Evolutionary conservation across 2,888 invertebrate species (phyloP).

Genomic region (Onthophagus sagittarius): DNA sequence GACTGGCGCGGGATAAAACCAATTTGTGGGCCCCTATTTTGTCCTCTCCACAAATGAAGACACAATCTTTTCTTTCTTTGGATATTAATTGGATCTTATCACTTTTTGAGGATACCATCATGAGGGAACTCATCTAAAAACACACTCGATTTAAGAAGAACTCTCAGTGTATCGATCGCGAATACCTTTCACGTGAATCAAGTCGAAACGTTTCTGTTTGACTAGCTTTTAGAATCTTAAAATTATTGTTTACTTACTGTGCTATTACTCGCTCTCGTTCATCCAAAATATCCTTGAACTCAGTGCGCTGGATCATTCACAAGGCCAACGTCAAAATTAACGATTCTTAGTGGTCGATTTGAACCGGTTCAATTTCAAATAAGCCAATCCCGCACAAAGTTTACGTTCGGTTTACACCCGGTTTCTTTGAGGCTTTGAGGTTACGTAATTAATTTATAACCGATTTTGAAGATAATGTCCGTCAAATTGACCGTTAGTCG

Average conservation of each 20-base stretch:
- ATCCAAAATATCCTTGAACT: constrained; percentile 8
- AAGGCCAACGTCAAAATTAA: constrained; percentile 4
- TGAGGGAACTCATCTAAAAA: constrained; percentile 27
- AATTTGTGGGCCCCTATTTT: constrained; percentile 59
- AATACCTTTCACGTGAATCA: constrained; percentile 12
- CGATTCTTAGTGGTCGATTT: neutral
- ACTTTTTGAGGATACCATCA: constrained; percentile 15
- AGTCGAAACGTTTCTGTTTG: constrained; percentile 8
- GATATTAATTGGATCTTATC: constrained; percentile 27
- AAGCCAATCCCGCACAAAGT: constrained; percentile 28
- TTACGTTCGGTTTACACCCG: neutral
- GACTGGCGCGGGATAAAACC: constrained; percentile 62
- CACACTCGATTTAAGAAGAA: neutral
- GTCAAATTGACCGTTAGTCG: neutral
- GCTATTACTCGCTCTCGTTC: neutral
- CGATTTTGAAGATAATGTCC: constrained; percentile 4
- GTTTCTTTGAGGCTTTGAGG: neutral
- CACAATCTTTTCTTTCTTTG: constrained; percentile 51
- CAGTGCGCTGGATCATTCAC: neutral
- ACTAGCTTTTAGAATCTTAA: neutral
- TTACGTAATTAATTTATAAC: constrained; percentile 20
- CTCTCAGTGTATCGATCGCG: neutral
- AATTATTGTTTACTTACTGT: constrained; percentile 5
- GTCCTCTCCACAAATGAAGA: constrained; percentile 53
- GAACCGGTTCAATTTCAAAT: neutral